phyloP scores from a whole-genome alignment of 2,888 invertebrate genomes.

The Cylloceria caligata region DNA sequence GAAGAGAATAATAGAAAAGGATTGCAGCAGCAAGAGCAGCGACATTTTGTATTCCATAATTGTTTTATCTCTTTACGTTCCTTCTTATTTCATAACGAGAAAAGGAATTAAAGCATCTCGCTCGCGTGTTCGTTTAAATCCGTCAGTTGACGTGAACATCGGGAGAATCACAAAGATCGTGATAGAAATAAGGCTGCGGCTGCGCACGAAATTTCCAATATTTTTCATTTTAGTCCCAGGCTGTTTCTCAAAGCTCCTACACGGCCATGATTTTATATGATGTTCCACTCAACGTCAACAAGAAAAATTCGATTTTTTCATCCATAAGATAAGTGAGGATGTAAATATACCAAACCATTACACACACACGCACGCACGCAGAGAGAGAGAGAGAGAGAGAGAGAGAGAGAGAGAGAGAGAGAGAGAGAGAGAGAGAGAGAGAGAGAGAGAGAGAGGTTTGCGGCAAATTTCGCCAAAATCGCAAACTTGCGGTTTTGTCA shows the following conservation, averaged over 20 bases:
- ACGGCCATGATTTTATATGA: neutral
- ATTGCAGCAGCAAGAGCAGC: no score
- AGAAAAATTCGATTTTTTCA: conserved; percentile 1
- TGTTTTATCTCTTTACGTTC: conserved; percentile 35
- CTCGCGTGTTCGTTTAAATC: conserved; percentile 43
- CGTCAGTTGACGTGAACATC: conserved; percentile 23
- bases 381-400: no score
- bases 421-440: no score
- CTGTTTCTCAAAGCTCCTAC: conserved; percentile 15
- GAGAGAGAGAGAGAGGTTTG: no score
- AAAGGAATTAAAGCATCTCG: conserved; percentile 51
- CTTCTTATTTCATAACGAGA: conserved; percentile 42
- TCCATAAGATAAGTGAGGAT: neutral
- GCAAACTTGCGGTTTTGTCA: no score
- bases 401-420: no score
- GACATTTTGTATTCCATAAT: conserved; percentile 9
- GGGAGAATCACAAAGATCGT: neutral
- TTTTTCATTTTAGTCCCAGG: conserved; percentile 36
- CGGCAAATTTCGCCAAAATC: no score
- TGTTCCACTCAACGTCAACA: neutral
- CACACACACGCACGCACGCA: no score
- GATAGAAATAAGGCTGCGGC: conserved; percentile 4
- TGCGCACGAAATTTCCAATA: conserved; percentile 27
- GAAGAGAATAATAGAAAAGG: conserved; percentile 38
- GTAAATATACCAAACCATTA: neutral